Base-by-base conservation (phyloP, 1,140 invertebrate genomes). In the Trachymyrmex septentrionalis region DNA sequence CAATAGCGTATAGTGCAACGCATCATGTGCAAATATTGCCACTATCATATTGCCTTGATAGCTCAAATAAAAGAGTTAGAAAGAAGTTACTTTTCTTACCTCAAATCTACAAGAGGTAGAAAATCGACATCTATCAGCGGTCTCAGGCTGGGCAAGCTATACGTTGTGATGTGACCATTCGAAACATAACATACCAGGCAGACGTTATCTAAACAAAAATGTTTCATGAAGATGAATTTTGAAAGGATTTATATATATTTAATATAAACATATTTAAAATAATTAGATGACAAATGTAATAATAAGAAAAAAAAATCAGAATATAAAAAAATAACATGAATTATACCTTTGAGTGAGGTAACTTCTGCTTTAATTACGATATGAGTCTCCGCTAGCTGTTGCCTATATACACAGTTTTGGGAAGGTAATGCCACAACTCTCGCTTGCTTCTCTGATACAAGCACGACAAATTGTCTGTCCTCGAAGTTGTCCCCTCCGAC, bases 301-400 rank as follows among this genome's bases (percentile, higher is more conserved):
- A 71, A 38, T 38, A 6, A 61, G 27, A 7, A 27, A 38, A 7
- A 27, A 38, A 16, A 27, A 27, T 34, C 16, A 57, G 5, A n/a
- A 19, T 61, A 3, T 38, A 66, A 57, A 50, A 48, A 86, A 50
- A 55, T 38, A 87, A 82, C 19, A 7, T 50, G 16, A 1, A 53
- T 19, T 48, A 30, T 93, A 99, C 98, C 98, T 98, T 98, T 99
- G 89, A 99, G 96, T 91, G 97, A 97, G 90, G 99, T 98, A 92
- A 99, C 97, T 96, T 99, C 98, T 87, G 98, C 98, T 95, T 98
- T 98, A 88, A 99, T 98, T 82, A 99, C 98, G 96, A 99, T 99
- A 95, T 98, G 98, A 67, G 97, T 97, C 91, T 98, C 98, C 85
- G 97, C 97, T 88, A 98, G 96, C 94, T 98, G 97, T 94, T 98